Conservation (phyloP, 2,113 vertebrate species). For the Columbina picui region DNA sequence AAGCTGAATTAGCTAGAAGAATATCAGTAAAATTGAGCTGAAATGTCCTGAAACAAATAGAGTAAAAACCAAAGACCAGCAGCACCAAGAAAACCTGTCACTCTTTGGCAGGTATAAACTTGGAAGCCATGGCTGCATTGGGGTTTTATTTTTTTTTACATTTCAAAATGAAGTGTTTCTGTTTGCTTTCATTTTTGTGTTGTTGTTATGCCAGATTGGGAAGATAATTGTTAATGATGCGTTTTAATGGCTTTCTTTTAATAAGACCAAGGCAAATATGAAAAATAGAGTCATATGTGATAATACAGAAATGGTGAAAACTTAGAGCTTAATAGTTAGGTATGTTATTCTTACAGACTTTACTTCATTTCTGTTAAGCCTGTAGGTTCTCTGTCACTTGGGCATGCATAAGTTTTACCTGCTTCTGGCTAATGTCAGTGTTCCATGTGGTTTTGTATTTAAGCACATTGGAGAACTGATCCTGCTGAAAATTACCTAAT, state of each 20-base stretch:
- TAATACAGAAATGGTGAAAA: background rate
- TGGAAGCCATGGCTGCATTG: background rate
- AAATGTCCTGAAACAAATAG: background rate
- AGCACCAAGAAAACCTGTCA: accelerated
- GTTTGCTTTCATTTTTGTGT: background rate
- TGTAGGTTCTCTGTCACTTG: background rate
- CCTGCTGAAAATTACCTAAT: background rate
- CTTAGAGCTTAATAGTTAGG: background rate
- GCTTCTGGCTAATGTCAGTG: background rate
- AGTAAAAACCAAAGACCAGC: background rate
- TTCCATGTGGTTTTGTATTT: background rate
- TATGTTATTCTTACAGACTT: background rate
- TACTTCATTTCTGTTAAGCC: background rate
- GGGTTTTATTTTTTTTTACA: background rate
- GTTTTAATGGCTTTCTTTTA: background rate
- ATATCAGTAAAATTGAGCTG: background rate
- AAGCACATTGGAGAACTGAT: background rate
- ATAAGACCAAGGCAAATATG: background rate
- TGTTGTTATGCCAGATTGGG: background rate
- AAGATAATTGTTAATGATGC: background rate
- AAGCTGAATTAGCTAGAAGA: background rate
- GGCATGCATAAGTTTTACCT: background rate
- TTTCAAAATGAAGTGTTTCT: background rate
- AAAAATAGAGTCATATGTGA: background rate
- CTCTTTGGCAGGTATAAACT: background rate